Evolutionary conservation across 2,888 invertebrate genomes (phyloP).

Genomic region (Cerastoderma edule): DNA sequence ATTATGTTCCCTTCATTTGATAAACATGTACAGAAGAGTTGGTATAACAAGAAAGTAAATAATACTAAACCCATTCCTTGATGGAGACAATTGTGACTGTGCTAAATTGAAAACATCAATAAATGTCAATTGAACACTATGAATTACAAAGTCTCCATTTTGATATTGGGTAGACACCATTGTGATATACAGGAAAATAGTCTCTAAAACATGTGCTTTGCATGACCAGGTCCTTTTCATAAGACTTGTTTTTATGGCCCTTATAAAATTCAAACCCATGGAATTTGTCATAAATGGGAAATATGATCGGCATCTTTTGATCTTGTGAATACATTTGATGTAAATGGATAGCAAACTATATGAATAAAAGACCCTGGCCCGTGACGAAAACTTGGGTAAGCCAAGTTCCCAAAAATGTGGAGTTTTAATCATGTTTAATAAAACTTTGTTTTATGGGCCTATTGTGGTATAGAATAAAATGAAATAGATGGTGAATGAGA

Average conservation of each 20-base stretch:
- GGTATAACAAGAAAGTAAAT: too few relatives aligned
- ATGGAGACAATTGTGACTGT: too few relatives aligned
- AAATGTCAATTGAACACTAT: too few relatives aligned
- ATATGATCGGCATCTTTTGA: slow-evolving; percentile 23
- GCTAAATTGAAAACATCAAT: too few relatives aligned
- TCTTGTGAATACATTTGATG: slow-evolving; percentile 9
- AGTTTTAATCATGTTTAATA: slow-evolving; percentile 19
- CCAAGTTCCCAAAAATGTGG: slow-evolving; percentile 14
- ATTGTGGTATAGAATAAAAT: slow-evolving; percentile 18
- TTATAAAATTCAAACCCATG: slow-evolving; percentile 17
- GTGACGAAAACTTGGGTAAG: slow-evolving; percentile 19
- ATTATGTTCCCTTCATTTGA: too few relatives aligned
- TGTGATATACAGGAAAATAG: background rate
- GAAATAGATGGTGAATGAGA: slow-evolving; percentile 14
- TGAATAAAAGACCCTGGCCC: slow-evolving; percentile 12
- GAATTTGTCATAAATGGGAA: slow-evolving; percentile 24
- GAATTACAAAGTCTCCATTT: too few relatives aligned
- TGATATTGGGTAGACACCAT: background rate
- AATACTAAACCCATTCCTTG: too few relatives aligned
- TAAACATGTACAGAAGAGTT: too few relatives aligned
- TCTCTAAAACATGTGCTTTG: too few relatives aligned
- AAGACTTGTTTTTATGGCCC: slow-evolving; percentile 9
- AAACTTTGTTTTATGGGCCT: slow-evolving; percentile 23
- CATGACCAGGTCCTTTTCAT: slow-evolving; percentile 6
- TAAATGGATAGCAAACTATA: slow-evolving; percentile 2